A percentile compares a stretch with the other conserved stretches of the same genome.
Evolutionary conservation across 23 tunicate genomes (phyloP).

Genomic region (Ciona savignyi): DNA sequence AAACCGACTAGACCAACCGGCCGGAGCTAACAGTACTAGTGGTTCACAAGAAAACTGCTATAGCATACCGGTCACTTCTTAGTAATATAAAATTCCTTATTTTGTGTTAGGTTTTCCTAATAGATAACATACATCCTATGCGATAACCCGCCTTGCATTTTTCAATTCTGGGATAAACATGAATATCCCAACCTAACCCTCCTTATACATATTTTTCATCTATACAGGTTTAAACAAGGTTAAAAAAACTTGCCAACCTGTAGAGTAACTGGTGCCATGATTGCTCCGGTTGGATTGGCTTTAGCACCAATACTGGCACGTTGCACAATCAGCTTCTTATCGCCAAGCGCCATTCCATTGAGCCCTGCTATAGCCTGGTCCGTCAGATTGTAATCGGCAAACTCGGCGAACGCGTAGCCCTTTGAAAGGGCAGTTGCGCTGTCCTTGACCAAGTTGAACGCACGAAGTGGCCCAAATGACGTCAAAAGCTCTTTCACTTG

Average conservation of each 20-base stretch:
- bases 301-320: slow-evolving; percentile 86
- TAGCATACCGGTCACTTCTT: too few species aligned
- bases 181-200: too few species aligned
- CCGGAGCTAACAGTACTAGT: too few species aligned
- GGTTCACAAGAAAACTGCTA: too few species aligned
- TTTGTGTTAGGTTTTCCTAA: too few species aligned
- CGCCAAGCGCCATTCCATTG: slow-evolving; percentile 96
- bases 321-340: slow-evolving; percentile 87
- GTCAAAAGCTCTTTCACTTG: slow-evolving; percentile 94
- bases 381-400: slow-evolving; percentile 64
- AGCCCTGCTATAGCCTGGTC: slow-evolving; percentile 96
- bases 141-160: too few species aligned
- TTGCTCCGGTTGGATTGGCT: slow-evolving; percentile 55
- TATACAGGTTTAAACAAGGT: too few species aligned
- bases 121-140: too few species aligned
- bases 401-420: slow-evolving; percentile 97
- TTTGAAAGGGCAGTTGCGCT: slow-evolving; percentile 79
- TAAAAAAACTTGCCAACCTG: slow-evolving; percentile 68
- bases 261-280: slow-evolving; percentile 72
- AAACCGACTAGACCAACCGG: too few species aligned
- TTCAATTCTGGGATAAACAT: too few species aligned
- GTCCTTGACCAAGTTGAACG: slow-evolving; percentile 97
- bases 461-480: slow-evolving; percentile 86
- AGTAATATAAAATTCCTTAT: too few species aligned
- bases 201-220: too few species aligned